Percentiles rank a stretch among this genome's conserved stretches.
These are phyloP conservation scores for Cassiopea andromeda DNA, from an alignment of 30 jellyfish, hydroid and myxozoan species.

Conservation along the genomic window DNA sequence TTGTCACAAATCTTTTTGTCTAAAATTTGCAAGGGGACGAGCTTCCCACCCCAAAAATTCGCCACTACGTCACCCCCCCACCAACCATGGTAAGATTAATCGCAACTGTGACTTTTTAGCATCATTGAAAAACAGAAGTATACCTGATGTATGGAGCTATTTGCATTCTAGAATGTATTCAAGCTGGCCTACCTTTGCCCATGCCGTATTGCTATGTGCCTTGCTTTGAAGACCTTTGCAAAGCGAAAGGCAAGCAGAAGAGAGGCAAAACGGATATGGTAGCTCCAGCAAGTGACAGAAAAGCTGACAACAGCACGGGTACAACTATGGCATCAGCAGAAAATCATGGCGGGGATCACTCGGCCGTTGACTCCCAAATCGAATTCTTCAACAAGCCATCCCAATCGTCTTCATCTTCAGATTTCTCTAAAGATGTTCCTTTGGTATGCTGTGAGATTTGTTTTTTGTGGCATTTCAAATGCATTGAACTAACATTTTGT, in stretches of 20 bases:
- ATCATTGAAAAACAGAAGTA: no score
- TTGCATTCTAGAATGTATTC: constrained; percentile 76
- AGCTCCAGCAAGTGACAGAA: not conserved
- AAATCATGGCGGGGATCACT: not conserved
- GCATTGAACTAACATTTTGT: no score
- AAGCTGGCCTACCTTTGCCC: constrained; percentile 71
- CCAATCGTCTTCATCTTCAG: not conserved
- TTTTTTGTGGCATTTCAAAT: no score
- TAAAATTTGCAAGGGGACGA: no score
- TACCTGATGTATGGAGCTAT: no score
- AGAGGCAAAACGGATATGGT: not conserved
- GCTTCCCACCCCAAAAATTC: no score
- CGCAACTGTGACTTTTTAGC: no score
- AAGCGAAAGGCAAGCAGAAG: constrained; percentile 28
- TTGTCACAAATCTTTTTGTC: no score
- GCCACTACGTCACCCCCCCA: no score
- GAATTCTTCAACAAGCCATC: constrained; percentile 30
- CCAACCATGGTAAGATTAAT: no score
- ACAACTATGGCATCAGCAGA: not conserved
- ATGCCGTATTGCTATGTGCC: constrained; percentile 92
- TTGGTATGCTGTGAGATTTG: not conserved
- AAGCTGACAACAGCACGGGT: not conserved
- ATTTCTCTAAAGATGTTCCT: not conserved
- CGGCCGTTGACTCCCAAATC: constrained; percentile 64
- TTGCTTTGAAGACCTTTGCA: constrained; percentile 38